Evolutionary conservation across 1,140 invertebrate genomes (phyloP).

Genomic region (Drosophila erecta): DNA sequence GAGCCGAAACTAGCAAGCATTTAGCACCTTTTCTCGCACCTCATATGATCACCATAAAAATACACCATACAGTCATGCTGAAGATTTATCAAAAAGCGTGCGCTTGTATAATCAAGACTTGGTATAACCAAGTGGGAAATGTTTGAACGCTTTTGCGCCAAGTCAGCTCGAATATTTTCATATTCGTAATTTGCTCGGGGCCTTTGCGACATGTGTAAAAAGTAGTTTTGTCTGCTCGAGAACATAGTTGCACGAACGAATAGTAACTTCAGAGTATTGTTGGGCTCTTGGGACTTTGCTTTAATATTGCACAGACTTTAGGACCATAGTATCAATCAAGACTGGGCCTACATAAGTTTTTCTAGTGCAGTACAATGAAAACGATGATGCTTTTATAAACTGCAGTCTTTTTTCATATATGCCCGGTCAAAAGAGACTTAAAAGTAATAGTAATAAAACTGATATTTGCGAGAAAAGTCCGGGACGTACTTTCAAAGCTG

Average conservation of each 20-base stretch:
- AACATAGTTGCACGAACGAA: not conserved
- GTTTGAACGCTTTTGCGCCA: constrained; percentile 15
- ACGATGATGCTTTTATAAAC: not conserved
- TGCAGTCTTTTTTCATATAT: not conserved
- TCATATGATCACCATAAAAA: constrained; percentile 42
- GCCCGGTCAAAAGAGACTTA: too few species aligned
- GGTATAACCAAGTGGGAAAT: constrained; percentile 27
- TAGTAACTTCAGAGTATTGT: not conserved
- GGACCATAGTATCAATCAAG: too few species aligned
- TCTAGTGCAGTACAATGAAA: too few species aligned
- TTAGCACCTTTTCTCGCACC: constrained; percentile 39
- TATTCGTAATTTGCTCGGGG: constrained; percentile 45
- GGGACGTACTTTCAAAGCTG: too few species aligned
- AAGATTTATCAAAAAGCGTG: constrained; percentile 20
- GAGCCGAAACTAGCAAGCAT: constrained; percentile 35
- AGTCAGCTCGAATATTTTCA: constrained; percentile 10
- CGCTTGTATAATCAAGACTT: constrained; percentile 31
- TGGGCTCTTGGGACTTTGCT: not conserved
- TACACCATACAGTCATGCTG: constrained; percentile 15
- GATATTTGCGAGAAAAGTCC: too few species aligned
- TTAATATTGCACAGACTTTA: too few species aligned
- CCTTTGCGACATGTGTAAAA: constrained; percentile 17
- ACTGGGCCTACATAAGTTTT: too few species aligned
- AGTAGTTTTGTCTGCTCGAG: constrained; percentile 10
- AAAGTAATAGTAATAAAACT: too few species aligned